Conservation (phyloP, 2,113 vertebrate species). For the Cyprinus carpio region DNA sequence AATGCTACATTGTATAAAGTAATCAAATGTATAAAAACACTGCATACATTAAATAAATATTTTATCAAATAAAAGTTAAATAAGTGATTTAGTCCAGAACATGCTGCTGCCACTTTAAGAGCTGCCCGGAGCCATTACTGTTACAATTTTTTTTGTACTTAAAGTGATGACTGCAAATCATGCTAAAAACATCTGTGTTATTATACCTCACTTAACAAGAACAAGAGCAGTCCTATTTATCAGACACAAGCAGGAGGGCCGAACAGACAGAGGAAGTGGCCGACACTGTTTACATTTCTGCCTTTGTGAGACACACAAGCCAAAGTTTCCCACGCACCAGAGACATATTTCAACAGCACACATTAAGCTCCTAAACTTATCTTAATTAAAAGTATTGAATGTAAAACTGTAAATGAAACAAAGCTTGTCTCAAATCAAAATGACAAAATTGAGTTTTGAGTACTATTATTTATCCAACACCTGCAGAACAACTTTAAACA, state of each 20-base stretch:
- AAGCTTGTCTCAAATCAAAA: neutral
- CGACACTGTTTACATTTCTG: slow-evolving; percentile 60
- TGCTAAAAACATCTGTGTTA: slow-evolving; percentile 44
- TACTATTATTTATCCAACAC: neutral
- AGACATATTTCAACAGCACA: slow-evolving; percentile 5
- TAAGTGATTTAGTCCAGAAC: too few species aligned
- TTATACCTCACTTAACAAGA: slow-evolving; percentile 55
- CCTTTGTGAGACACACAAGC: slow-evolving; percentile 44
- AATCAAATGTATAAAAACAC: too few species aligned
- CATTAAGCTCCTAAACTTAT: neutral
- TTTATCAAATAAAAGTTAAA: too few species aligned
- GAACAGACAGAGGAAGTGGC: slow-evolving; percentile 53
- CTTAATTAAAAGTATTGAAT: neutral
- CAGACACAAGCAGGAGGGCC: slow-evolving; percentile 51
- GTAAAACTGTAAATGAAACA: slow-evolving; percentile 1
- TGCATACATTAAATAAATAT: too few species aligned
- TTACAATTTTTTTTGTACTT: too few species aligned
- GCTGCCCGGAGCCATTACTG: too few species aligned
- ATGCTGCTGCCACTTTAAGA: too few species aligned
- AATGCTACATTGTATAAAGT: too few species aligned
- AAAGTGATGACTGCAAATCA: too few species aligned
- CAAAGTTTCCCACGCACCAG: slow-evolving; percentile 55
- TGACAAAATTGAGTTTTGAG: neutral
- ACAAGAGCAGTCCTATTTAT: slow-evolving; percentile 51
- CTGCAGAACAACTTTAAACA: neutral